Percentiles rank a stretch among this genome's conserved stretches.
phyloP scores from a whole-genome alignment of 2,797 vertebrate genomes.

The Lithobates sylvaticus region DNA sequence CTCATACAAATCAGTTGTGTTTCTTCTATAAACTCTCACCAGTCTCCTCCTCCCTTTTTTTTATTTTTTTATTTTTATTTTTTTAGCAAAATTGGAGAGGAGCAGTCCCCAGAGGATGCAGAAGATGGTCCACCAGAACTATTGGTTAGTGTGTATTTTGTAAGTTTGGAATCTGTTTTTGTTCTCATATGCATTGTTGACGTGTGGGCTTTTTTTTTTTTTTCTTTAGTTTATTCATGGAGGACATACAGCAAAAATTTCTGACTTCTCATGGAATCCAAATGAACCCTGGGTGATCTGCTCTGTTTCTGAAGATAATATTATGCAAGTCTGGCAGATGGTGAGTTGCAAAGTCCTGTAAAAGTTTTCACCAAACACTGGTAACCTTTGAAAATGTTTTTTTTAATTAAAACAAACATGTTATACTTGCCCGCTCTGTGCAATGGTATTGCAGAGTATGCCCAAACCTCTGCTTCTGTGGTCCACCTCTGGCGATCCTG shows the following conservation, averaged over 20 bases:
- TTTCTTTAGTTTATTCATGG: conserved; percentile 89
- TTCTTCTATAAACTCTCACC: too few species aligned
- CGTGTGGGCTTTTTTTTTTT: background rate
- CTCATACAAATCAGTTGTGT: too few species aligned
- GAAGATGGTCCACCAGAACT: conserved; percentile 96
- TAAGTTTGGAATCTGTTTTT: background rate
- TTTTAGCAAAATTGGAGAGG: conserved; percentile 95
- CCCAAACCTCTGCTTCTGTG: too few species aligned
- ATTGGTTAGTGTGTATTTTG: conserved; percentile 78
- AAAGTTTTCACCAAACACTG: background rate
- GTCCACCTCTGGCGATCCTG: too few species aligned
- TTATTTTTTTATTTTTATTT: background rate
- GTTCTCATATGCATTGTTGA: background rate
- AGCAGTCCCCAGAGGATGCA: conserved; percentile 95
- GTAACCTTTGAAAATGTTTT: too few species aligned
- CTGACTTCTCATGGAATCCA: conserved; percentile 96
- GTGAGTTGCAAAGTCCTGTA: conserved; percentile 72
- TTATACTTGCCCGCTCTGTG: too few species aligned
- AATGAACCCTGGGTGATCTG: conserved; percentile 97
- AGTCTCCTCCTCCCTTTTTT: too few species aligned
- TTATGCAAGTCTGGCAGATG: conserved; percentile 98
- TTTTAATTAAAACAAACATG: too few species aligned
- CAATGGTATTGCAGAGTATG: too few species aligned
- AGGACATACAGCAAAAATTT: conserved; percentile 95
- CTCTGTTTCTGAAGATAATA: conserved; percentile 96